phyloP scores from a whole-genome alignment of 2,797 vertebrate species.

The Tokudaia muenninki region DNA sequence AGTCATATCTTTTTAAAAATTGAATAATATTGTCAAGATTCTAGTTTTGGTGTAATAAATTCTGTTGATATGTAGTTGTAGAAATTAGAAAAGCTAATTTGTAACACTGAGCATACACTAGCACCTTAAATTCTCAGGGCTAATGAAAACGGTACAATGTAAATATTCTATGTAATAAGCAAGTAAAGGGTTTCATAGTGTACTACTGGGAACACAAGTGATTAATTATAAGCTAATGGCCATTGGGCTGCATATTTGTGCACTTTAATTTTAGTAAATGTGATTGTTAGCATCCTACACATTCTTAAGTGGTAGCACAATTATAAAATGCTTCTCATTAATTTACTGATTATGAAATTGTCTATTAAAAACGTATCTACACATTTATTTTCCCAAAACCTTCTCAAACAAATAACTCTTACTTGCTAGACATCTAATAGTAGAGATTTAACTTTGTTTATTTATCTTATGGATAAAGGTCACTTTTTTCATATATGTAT shows the following conservation, averaged over 20 bases:
- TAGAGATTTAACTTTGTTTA: not conserved
- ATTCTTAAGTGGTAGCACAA: not conserved
- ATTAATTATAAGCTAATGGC: slow-evolving; percentile 14
- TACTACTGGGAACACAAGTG: not conserved
- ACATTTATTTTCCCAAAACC: not conserved
- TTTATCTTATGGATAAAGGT: not conserved
- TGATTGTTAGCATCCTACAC: not conserved
- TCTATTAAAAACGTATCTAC: slow-evolving; percentile 1
- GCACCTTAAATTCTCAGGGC: not conserved
- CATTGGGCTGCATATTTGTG: not conserved
- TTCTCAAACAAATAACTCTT: not conserved
- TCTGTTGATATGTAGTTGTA: slow-evolving; percentile 3
- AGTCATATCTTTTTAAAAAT: not conserved
- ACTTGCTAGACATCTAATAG: not conserved
- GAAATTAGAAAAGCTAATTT: not conserved
- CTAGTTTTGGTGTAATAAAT: not conserved
- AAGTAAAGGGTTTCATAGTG: slow-evolving; percentile 26
- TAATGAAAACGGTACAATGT: not conserved
- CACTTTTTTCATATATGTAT: not conserved
- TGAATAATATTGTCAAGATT: not conserved
- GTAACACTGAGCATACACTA: not conserved
- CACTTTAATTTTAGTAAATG: not conserved
- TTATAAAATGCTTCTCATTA: not conserved
- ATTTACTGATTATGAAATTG: slow-evolving; percentile 15
- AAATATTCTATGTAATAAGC: not conserved